Percentiles rank a stretch among this genome's conserved stretches.
phyloP scores from a whole-genome alignment of 2,113 vertebrate species.

The Catagonus wagneri region DNA sequence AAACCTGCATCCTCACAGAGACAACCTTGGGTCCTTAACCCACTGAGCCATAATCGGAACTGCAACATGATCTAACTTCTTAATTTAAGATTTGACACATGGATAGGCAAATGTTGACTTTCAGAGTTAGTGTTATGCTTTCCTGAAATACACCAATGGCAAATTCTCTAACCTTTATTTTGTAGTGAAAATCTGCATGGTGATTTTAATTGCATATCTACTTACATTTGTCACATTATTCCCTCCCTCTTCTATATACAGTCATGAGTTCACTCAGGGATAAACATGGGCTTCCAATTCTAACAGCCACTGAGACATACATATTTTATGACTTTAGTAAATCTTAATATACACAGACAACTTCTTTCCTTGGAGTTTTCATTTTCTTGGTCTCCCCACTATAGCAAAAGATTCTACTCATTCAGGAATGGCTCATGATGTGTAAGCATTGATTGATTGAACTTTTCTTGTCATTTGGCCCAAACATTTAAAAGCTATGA shows the following conservation, averaged over 20 bases:
- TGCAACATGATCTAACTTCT: background rate
- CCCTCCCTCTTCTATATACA: background rate
- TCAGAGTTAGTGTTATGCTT: background rate
- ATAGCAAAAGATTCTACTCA: background rate
- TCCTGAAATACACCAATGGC: background rate
- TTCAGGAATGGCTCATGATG: background rate
- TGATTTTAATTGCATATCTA: background rate
- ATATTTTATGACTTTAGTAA: background rate
- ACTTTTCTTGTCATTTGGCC: conserved; percentile 19
- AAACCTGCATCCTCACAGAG: too few species aligned
- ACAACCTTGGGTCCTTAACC: too few species aligned
- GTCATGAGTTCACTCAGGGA: background rate
- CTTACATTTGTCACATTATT: background rate
- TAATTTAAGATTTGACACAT: background rate
- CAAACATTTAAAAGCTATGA: conserved; percentile 39
- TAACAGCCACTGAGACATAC: background rate
- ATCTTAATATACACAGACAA: background rate
- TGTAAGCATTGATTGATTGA: conserved; percentile 5
- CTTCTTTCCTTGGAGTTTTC: background rate
- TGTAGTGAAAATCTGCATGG: background rate
- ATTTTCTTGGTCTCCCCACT: background rate
- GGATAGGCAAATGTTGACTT: background rate
- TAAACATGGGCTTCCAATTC: background rate
- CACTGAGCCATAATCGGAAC: too few species aligned
- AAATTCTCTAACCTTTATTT: background rate